Percentiles rank a stretch among this genome's conserved stretches.
Evolutionary conservation across 2,888 invertebrate species (phyloP).

Genomic region (Philhelius pedissequus): DNA sequence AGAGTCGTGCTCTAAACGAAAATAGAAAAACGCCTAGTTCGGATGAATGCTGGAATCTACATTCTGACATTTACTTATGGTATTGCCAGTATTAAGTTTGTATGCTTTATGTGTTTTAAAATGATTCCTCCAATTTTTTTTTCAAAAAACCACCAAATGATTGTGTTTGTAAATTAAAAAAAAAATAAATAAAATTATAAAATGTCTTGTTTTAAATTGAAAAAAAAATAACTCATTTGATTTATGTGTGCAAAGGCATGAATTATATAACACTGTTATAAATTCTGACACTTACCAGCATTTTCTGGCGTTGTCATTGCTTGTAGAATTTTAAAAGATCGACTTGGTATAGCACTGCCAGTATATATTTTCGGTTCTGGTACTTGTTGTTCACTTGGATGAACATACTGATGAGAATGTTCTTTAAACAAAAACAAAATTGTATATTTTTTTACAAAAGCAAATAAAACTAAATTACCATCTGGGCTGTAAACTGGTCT

Average conservation of each 20-base stretch:
- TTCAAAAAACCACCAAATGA: slow-evolving; percentile 39
- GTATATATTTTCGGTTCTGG: slow-evolving; percentile 86
- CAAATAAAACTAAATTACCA: slow-evolving; percentile 67
- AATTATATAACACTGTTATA: not conserved
- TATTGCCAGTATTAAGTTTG: not conserved
- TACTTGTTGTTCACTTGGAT: slow-evolving; percentile 84
- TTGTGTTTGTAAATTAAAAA: not conserved
- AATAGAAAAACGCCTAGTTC: no score
- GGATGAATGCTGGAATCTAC: not conserved
- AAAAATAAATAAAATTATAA: slow-evolving; percentile 46
- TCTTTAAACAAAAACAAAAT: slow-evolving; percentile 69
- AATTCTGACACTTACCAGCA: slow-evolving; percentile 80
- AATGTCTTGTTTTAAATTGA: slow-evolving; percentile 15
- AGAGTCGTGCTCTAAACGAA: no score
- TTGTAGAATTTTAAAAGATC: slow-evolving; percentile 89
- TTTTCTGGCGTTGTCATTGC: slow-evolving; percentile 87
- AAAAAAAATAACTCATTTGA: slow-evolving; percentile 55
- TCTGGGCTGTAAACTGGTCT: slow-evolving; percentile 72
- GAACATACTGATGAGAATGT: slow-evolving; percentile 79
- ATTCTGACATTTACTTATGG: not conserved
- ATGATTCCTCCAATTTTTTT: not conserved
- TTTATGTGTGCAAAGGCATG: slow-evolving; percentile 40
- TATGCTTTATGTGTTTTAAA: no score
- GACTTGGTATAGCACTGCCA: slow-evolving; percentile 89
- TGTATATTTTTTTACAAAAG: not conserved